Conservation (phyloP, 2,113 vertebrate species). For the Monopterus albus region DNA sequence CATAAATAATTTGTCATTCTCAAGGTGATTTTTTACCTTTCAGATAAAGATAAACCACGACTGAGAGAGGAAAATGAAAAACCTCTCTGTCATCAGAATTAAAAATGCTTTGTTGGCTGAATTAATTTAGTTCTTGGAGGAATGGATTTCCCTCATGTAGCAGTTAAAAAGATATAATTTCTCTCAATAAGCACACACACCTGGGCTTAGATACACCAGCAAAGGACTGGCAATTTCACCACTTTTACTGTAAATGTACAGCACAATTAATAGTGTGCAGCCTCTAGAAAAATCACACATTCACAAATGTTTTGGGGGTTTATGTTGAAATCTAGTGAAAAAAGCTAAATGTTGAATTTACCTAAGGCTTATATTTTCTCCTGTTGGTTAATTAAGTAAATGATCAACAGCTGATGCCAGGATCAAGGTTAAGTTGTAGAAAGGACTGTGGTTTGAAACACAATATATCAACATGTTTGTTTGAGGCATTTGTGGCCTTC, state of each 20-base stretch:
- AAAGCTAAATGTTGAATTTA: background rate
- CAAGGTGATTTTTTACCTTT: conserved; percentile 86
- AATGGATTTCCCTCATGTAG: conserved; percentile 33
- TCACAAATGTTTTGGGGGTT: background rate
- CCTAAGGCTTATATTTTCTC: background rate
- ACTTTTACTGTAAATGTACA: conserved; percentile 7
- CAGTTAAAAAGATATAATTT: conserved; percentile 10
- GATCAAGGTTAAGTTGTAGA: conserved; percentile 13
- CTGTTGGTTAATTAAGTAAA: conserved; percentile 23
- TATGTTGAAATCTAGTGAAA: background rate
- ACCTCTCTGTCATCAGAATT: conserved; percentile 84
- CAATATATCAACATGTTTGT: background rate
- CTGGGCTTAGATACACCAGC: background rate
- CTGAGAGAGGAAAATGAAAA: conserved; percentile 47
- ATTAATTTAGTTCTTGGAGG: conserved; percentile 45
- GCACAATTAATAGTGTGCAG: background rate
- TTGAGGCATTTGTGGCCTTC: background rate
- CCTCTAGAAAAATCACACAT: background rate
- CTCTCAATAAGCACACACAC: background rate
- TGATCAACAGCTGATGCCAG: conserved; percentile 17
- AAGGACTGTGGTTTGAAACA: background rate
- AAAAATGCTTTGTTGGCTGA: conserved; percentile 58
- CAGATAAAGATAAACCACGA: conserved; percentile 80
- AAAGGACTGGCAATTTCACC: conserved; percentile 3
- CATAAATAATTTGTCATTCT: conserved; percentile 61